Evolutionary conservation across 1,140 invertebrate species (phyloP).

Genomic region (Cotesia glomerata): DNA sequence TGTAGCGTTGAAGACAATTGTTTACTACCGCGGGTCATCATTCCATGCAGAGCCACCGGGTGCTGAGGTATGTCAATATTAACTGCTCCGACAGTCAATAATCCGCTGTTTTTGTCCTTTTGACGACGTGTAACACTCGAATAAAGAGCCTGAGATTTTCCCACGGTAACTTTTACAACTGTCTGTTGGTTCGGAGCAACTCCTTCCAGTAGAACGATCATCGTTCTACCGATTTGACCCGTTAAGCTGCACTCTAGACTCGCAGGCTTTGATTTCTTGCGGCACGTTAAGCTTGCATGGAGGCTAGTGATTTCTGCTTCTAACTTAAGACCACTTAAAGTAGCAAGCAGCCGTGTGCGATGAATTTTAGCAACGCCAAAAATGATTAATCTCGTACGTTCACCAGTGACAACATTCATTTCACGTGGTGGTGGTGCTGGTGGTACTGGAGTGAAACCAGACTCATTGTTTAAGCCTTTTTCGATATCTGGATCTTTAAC

Average conservation of each 20-base stretch:
- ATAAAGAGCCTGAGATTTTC: slow-evolving; percentile 90
- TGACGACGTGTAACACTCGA: slow-evolving; percentile 78
- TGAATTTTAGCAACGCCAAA: slow-evolving; percentile 90
- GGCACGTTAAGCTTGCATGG: slow-evolving; percentile 78
- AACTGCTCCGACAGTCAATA: slow-evolving; percentile 86
- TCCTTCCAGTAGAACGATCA: slow-evolving; percentile 91
- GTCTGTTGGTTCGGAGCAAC: slow-evolving; percentile 90
- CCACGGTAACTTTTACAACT: slow-evolving; percentile 90
- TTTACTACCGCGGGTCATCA: slow-evolving; percentile 94
- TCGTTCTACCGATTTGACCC: slow-evolving; percentile 88
- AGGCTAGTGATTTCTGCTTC: slow-evolving; percentile 88
- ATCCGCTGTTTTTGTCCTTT: slow-evolving; percentile 86
- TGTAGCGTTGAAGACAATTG: slow-evolving; percentile 91
- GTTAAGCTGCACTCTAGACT: slow-evolving; percentile 86
- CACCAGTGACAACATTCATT: slow-evolving; percentile 60
- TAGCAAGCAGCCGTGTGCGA: slow-evolving; percentile 84
- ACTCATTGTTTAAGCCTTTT: slow-evolving; percentile 54
- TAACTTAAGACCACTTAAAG: slow-evolving; percentile 89
- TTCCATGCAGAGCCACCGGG: slow-evolving; percentile 93
- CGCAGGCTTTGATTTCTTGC: slow-evolving; percentile 75
- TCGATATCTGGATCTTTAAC: slow-evolving; percentile 59
- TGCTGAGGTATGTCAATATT: slow-evolving; percentile 96
- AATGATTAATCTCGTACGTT: slow-evolving; percentile 71
- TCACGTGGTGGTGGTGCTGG: slow-evolving; percentile 52
- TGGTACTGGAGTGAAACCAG: slow-evolving; percentile 63